These are phyloP conservation scores for Campylomormyrus numenius DNA, from an alignment of 2,113 vertebrate genomes.

Conservation along the genomic window DNA sequence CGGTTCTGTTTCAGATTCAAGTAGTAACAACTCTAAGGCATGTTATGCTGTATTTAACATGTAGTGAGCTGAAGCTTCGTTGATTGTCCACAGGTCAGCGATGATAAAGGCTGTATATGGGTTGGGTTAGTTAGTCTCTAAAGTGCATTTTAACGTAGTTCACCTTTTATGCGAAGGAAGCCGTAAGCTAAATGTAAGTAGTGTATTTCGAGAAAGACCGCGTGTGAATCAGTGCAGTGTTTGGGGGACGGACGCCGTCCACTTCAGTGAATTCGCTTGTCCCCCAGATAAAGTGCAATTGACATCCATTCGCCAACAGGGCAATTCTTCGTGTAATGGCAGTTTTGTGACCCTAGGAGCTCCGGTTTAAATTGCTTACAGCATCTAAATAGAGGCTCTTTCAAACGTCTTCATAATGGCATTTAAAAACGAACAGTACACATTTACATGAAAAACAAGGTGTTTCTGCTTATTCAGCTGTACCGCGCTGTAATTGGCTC, in stretches of 20 bases:
- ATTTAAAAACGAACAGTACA: background rate
- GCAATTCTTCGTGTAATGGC: background rate
- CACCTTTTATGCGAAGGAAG: background rate
- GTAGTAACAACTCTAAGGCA: background rate
- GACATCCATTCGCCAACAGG: background rate
- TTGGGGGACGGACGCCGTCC: background rate
- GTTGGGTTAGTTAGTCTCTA: background rate
- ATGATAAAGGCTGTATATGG: background rate
- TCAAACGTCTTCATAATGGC: background rate
- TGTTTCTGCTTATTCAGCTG: background rate
- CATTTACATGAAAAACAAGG: background rate
- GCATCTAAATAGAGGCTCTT: background rate
- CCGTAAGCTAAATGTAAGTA: background rate
- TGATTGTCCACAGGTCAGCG: background rate
- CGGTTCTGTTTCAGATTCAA: background rate
- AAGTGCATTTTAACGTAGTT: background rate
- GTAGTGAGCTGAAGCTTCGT: background rate
- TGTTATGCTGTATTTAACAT: background rate
- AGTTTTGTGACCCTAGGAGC: background rate
- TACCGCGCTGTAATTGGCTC: background rate
- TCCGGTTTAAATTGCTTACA: background rate
- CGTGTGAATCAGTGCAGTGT: background rate
- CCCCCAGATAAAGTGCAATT: background rate
- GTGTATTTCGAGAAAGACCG: background rate
- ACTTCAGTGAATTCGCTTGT: background rate